Percentiles rank a stretch among this genome's conserved stretches.
phyloP scores from a whole-genome alignment of 37 sponge, comb jelly and placozoan genomes.

The Halisarca cf. caerulea region DNA sequence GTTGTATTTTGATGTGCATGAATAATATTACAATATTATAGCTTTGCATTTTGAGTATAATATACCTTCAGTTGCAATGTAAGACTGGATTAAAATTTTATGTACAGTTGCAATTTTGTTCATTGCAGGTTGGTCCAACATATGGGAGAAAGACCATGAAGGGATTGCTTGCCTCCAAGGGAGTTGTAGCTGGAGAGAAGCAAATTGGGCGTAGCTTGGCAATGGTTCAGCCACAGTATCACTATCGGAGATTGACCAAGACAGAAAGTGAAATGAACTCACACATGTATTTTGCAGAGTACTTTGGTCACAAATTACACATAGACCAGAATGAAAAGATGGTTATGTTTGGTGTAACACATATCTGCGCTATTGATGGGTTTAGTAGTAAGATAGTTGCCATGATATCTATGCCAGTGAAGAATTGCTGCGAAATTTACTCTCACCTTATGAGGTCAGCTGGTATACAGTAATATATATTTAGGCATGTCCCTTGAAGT shows the following conservation, averaged over 20 bases:
- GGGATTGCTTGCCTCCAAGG: background rate
- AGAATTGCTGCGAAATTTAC: slow-evolving; percentile 44
- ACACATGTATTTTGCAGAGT: slow-evolving; percentile 46
- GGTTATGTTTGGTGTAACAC: slow-evolving; percentile 51
- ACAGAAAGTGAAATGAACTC: slow-evolving; percentile 33
- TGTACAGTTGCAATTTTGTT: no score
- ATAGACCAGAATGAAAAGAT: slow-evolving; percentile 63
- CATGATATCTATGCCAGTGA: slow-evolving; percentile 38
- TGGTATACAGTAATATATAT: no score
- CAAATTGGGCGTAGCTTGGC: slow-evolving; percentile 8
- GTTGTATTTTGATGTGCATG: no score
- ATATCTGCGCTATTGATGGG: slow-evolving; percentile 48
- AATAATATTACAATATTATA: no score
- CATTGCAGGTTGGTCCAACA: slow-evolving; percentile 30
- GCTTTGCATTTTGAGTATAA: no score
- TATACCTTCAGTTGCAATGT: no score
- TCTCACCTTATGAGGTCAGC: background rate
- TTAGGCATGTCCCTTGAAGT: no score
- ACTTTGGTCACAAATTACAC: slow-evolving; percentile 63
- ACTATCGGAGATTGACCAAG: background rate
- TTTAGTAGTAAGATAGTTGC: slow-evolving; percentile 34
- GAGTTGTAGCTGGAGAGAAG: slow-evolving; percentile 15
- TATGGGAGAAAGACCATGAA: slow-evolving; percentile 42
- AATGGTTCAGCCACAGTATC: slow-evolving; percentile 15
- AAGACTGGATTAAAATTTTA: no score